Evolutionary conservation across 2,113 vertebrate species (phyloP).

Genomic region (Daubentonia madagascariensis): DNA sequence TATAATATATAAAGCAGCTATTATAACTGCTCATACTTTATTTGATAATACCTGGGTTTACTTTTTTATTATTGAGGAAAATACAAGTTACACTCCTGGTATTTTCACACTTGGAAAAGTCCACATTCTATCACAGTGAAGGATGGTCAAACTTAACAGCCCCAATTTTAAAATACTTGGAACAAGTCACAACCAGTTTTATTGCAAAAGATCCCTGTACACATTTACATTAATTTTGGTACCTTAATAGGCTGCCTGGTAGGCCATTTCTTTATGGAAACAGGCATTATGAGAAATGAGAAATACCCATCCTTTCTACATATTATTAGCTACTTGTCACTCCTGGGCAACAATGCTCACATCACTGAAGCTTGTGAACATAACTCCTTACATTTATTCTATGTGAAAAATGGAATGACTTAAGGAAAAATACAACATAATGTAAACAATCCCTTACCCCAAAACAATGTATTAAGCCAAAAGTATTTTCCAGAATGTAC

Average conservation of each 20-base stretch:
- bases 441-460: slow-evolving; percentile 81
- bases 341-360: slow-evolving; percentile 60
- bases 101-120: slow-evolving; percentile 77
- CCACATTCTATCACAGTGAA: slow-evolving; percentile 80
- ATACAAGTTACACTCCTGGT: slow-evolving; percentile 78
- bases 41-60: slow-evolving; percentile 83
- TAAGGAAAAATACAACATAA: slow-evolving; percentile 82
- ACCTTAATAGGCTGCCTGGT: slow-evolving; percentile 79
- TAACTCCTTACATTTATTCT: slow-evolving; percentile 82
- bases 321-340: slow-evolving; percentile 79
- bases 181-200: slow-evolving; percentile 83
- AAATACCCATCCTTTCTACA: slow-evolving; percentile 77
- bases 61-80: slow-evolving; percentile 77
- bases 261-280: slow-evolving; percentile 80
- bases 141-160: slow-evolving; percentile 80
- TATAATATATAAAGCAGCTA: slow-evolving; percentile 83
- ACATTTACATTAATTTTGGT: slow-evolving; percentile 82
- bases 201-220: slow-evolving; percentile 81
- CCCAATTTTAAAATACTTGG: slow-evolving; percentile 82
- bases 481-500: slow-evolving; percentile 82
- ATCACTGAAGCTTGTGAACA: slow-evolving; percentile 78
- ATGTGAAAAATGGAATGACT: slow-evolving; percentile 83
- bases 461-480: slow-evolving; percentile 81
- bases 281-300: slow-evolving; percentile 80
- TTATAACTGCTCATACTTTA: slow-evolving; percentile 82